Conservation (phyloP, 2,888 invertebrate species). For the Tetranychus piercei region DNA sequence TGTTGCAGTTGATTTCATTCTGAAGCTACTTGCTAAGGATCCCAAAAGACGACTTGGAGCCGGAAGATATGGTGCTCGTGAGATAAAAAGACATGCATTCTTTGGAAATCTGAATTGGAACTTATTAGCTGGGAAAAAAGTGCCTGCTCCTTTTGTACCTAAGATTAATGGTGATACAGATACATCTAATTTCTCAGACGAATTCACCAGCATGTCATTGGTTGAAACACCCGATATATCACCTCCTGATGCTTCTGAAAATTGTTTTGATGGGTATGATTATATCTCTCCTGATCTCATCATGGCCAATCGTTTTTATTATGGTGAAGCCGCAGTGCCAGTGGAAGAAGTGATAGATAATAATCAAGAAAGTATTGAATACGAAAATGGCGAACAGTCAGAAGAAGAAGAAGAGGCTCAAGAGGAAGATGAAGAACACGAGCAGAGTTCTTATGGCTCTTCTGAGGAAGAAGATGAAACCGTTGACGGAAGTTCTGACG, state of each 20-base stretch:
- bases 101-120: conserved; percentile 73
- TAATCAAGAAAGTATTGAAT: neutral
- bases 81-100: conserved; percentile 74
- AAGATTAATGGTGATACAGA: conserved; percentile 63
- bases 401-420: neutral
- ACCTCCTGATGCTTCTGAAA: conserved; percentile 41
- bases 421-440: neutral
- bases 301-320: neutral
- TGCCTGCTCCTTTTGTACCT: conserved; percentile 78
- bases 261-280: conserved; percentile 82
- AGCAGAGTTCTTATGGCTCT: neutral
- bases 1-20: conserved; percentile 55
- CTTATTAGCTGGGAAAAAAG: conserved; percentile 52
- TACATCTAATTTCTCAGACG: conserved; percentile 86
- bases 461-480: neutral
- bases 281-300: conserved; percentile 81
- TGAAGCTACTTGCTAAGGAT: conserved; percentile 67
- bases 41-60: conserved; percentile 69
- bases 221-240: conserved; percentile 50
- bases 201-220: conserved; percentile 79
- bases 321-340: neutral
- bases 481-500: neutral
- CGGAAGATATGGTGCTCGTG: conserved; percentile 60
- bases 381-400: neutral
- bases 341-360: neutral